phyloP scores from a whole-genome alignment of 2,888 invertebrate species.

The Parascotia fuliginaria region DNA sequence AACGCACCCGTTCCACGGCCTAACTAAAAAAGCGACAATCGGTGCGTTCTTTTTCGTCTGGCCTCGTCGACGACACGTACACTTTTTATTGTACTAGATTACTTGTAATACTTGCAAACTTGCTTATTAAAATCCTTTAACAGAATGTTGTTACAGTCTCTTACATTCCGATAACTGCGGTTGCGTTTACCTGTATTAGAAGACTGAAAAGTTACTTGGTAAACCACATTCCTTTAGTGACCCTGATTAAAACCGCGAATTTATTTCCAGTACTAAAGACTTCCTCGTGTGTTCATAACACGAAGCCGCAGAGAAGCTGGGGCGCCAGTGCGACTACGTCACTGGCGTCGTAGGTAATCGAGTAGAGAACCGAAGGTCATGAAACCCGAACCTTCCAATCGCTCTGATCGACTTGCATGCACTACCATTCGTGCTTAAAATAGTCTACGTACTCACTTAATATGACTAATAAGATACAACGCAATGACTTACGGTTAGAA shows the following conservation, averaged over 20 bases:
- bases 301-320: constrained; percentile 63
- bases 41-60: constrained; percentile 65
- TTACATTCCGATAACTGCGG: constrained; percentile 13
- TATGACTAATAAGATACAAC: constrained; percentile 18
- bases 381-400: constrained; percentile 78
- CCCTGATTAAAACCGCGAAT: constrained; percentile 37
- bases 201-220: constrained; percentile 34
- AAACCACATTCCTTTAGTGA: constrained; percentile 43
- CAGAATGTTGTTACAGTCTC: neutral
- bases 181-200: constrained; percentile 28
- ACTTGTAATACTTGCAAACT: constrained; percentile 39
- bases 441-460: constrained; percentile 34
- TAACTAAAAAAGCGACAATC: constrained; percentile 64
- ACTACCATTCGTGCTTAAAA: constrained; percentile 40
- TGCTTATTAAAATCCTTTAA: constrained; percentile 6
- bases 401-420: constrained; percentile 63
- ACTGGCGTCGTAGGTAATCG: constrained; percentile 79
- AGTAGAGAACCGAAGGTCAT: constrained; percentile 78
- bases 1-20: constrained; percentile 59
- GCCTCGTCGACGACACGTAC: constrained; percentile 39
- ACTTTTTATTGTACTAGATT: constrained; percentile 53
- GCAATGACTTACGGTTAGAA: constrained; percentile 11
- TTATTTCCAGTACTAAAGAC: constrained; percentile 45
- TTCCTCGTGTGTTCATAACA: constrained; percentile 60
- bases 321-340: constrained; percentile 74